These are phyloP conservation scores for Formica exsecta DNA, from an alignment of 1,140 invertebrate genomes.

Conservation along the genomic window DNA sequence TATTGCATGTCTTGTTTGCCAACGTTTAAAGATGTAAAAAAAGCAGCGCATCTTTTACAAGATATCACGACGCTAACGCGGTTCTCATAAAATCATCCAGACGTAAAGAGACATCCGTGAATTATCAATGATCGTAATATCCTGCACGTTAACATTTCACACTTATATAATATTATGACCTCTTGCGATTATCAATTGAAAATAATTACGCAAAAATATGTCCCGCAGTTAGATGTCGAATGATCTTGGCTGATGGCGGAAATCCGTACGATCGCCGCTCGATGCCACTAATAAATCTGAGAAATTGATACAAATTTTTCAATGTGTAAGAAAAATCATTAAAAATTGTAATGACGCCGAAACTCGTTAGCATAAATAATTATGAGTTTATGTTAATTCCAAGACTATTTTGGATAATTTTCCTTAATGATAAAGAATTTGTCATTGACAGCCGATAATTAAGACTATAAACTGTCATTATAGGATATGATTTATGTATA, in stretches of 20 bases:
- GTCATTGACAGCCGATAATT: too few species aligned
- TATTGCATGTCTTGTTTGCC: not conserved
- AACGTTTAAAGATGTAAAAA: not conserved
- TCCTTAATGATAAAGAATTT: not conserved
- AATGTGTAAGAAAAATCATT: too few species aligned
- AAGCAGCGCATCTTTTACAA: too few species aligned
- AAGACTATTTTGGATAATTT: conserved; percentile 12
- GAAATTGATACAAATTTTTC: not conserved
- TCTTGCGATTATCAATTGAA: conserved; percentile 2
- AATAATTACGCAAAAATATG: conserved; percentile 14
- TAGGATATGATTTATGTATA: not conserved
- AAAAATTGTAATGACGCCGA: too few species aligned
- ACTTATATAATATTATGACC: not conserved
- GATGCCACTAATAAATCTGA: conserved; percentile 8
- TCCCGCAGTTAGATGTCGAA: conserved; percentile 20
- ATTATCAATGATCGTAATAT: conserved; percentile 35
- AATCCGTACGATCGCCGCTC: not conserved
- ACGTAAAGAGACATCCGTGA: not conserved
- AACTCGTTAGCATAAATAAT: not conserved
- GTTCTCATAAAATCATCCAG: conserved; percentile 7
- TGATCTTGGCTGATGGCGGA: conserved; percentile 15
- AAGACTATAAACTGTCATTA: not conserved
- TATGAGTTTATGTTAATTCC: not conserved
- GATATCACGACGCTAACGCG: not conserved
- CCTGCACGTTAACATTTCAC: conserved; percentile 5